phyloP scores from a whole-genome alignment of 2,797 vertebrate species.

The Rallus crepitans region DNA sequence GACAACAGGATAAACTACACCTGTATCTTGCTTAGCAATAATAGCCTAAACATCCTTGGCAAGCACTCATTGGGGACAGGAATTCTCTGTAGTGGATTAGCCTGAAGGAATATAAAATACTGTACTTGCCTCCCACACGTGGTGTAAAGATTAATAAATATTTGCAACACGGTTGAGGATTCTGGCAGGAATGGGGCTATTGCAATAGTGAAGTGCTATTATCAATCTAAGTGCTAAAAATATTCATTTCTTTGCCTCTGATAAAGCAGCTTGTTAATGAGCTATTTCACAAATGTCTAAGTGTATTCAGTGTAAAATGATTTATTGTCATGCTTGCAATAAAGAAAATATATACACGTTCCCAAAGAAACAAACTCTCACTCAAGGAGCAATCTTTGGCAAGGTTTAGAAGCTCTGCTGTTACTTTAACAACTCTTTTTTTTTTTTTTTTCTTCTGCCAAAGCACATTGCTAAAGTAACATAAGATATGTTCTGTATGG shows the following conservation, averaged over 20 bases:
- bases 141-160: neutral
- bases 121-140: neutral
- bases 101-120: neutral
- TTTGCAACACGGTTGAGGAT: neutral
- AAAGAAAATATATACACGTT: neutral
- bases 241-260: conserved; percentile 24
- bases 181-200: neutral
- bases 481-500: neutral
- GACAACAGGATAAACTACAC: neutral
- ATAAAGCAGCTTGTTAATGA: conserved; percentile 20
- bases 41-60: neutral
- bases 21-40: neutral
- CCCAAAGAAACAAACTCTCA: neutral
- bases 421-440: neutral
- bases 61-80: neutral
- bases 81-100: neutral
- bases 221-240: conserved; percentile 38
- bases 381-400: neutral
- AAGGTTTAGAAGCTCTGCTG: neutral
- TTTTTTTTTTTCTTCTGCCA: neutral
- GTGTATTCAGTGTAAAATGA: conserved; percentile 9
- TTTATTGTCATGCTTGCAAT: conserved; percentile 3
- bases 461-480: neutral
- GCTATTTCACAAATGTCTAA: conserved; percentile 32
- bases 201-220: neutral